Evolutionary conservation across 2,113 vertebrate genomes (phyloP), one percentile per base, ranked within the genome.

Genomic region (Anthoscopus minutus): DNA sequence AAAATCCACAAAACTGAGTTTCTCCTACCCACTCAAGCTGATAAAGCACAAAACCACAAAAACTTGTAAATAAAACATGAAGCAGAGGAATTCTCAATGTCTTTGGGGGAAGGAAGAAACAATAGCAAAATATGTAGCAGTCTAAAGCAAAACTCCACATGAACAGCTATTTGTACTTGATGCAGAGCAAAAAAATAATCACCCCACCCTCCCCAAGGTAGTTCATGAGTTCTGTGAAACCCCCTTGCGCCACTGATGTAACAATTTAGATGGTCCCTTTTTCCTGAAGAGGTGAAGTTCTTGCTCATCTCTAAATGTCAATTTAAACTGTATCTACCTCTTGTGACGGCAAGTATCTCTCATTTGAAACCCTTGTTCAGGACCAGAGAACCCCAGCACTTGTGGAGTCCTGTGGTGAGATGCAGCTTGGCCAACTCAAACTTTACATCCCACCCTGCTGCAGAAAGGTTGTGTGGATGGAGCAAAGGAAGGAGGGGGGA

Each of bases 11-110:
- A 81, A 92, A 64, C 23, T 10, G 51, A 80, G 20, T n/a, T 89
- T 69, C 3, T 35, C 54, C 71, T 37, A 50, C 76, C 47, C 80
- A 67, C 42, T 44, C 38, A 24, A 74, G 60, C 37, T 93, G 88
- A 94, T 94, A 92, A 92, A 93, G 78, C 45, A 89, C 38, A 50
- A 82, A 80, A 9, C 54, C 51, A 83, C n/a, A 78, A 25, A 74
- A 81, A 37, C 37, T 91, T 92, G 53, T 86, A 73, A 92, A 94
- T 86, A 81, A 84, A 90, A 83, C 58, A 88, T 47, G 64, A 93
- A 21, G 24, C 14, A 1, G 76, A 81, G 50, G 86, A 91, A 66
- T 70, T 74, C 79, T 79, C 56, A 45, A 1, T 83, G 81, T 62
- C 71, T 83, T 84, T 81, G 61, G 28, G 76, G 44, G 25, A 81